A percentile compares a stretch with the other conserved stretches of the same genome.
phyloP scores from a whole-genome alignment of 1,140 invertebrate genomes.

The Phocides pigmalion region DNA sequence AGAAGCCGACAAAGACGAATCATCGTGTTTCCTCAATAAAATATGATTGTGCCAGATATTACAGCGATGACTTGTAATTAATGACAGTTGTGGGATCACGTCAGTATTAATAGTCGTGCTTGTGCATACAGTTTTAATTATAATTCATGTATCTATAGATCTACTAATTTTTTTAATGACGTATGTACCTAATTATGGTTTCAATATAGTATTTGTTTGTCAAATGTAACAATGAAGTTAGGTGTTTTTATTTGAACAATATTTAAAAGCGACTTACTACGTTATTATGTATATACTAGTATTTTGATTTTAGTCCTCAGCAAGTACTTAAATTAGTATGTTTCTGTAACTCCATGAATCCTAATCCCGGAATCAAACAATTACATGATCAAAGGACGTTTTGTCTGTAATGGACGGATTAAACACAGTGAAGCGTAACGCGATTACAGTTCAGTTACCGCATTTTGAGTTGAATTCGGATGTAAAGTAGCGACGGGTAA shows the following conservation, averaged over 20 bases:
- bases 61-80: conserved; percentile 11
- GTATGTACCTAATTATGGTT: too few species aligned
- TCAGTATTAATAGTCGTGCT: conserved; percentile 11
- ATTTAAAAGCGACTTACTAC: too few species aligned
- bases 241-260: too few species aligned
- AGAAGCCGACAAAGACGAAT: conserved; percentile 24
- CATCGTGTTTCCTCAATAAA: conserved; percentile 1
- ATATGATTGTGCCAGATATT: conserved; percentile 21
- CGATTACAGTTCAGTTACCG: not conserved
- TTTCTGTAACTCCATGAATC: too few species aligned
- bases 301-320: too few species aligned
- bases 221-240: too few species aligned
- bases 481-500: not conserved
- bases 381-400: not conserved
- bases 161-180: conserved; percentile 16
- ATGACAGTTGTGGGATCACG: conserved; percentile 18
- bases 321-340: too few species aligned
- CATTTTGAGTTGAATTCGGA: not conserved
- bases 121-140: conserved; percentile 4
- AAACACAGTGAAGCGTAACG: not conserved
- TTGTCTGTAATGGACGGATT: not conserved
- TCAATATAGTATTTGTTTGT: too few species aligned
- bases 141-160: conserved; percentile 11
- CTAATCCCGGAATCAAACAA: not conserved
- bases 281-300: too few species aligned